phyloP scores from a whole-genome alignment of 2,888 invertebrate species.

The Mythimna albipuncta region DNA sequence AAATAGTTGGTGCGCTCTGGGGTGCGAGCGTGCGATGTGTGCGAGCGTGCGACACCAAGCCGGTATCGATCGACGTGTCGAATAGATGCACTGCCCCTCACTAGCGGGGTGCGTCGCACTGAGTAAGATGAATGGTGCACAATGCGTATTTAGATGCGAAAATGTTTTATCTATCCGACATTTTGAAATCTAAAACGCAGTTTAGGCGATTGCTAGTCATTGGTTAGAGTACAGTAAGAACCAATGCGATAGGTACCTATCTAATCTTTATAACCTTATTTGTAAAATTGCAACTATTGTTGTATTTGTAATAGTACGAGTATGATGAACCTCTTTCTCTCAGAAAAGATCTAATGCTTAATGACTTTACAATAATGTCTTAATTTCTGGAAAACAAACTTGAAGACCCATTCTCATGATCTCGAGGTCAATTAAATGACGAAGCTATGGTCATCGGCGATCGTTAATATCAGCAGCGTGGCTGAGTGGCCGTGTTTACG shows the following conservation, averaged over 20 bases:
- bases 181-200: neutral
- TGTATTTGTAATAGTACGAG: neutral
- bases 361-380: constrained; percentile 26
- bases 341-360: neutral
- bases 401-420: constrained; percentile 30
- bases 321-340: neutral
- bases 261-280: neutral
- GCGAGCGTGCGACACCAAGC: neutral
- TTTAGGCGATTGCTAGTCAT: neutral
- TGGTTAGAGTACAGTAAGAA: neutral
- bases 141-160: constrained; percentile 14
- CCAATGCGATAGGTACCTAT: neutral
- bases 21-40: constrained; percentile 34
- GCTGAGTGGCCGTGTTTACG: constrained; percentile 17
- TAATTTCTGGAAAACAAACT: constrained; percentile 23
- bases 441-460: constrained; percentile 23
- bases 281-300: neutral
- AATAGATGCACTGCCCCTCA: constrained; percentile 56
- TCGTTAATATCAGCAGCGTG: constrained; percentile 38
- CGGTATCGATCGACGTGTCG: constrained; percentile 64
- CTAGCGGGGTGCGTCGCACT: constrained; percentile 18
- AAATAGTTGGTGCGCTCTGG: constrained; percentile 65
- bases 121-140: constrained; percentile 14
- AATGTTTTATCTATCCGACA: neutral
- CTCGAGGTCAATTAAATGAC: constrained; percentile 38